phyloP scores from a whole-genome alignment of 35 echinoderm and acorn worm genomes.

The Eucidaris tribuloides region DNA sequence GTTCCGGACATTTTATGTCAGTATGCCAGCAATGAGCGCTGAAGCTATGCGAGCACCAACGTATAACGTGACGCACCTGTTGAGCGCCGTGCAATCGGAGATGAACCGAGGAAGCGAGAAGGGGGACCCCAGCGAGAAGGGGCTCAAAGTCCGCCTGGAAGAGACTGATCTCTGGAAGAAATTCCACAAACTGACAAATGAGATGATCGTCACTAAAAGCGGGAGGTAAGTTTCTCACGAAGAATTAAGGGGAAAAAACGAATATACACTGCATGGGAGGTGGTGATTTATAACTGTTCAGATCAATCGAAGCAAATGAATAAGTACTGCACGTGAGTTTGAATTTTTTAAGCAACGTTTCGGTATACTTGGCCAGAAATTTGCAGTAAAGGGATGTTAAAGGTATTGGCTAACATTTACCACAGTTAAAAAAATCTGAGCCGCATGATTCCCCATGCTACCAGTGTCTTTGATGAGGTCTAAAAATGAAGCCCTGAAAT shows the following conservation, averaged over 20 bases:
- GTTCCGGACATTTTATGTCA: background rate
- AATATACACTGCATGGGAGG: background rate
- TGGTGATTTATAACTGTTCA: background rate
- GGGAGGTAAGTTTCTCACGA: slow-evolving; percentile 64
- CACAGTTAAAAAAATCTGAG: too few relatives aligned
- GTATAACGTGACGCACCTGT: slow-evolving; percentile 57
- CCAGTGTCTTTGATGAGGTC: too few relatives aligned
- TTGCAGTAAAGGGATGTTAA: too few relatives aligned
- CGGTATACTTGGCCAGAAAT: background rate
- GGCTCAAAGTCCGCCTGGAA: slow-evolving; percentile 73
- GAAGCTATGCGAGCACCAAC: slow-evolving; percentile 41
- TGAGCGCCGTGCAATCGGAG: slow-evolving; percentile 62
- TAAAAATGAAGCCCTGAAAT: too few relatives aligned
- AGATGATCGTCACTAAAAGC: slow-evolving; percentile 98
- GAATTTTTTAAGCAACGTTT: background rate
- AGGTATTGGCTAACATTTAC: too few relatives aligned
- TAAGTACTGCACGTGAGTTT: background rate
- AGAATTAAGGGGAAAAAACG: background rate
- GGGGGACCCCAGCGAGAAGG: slow-evolving; percentile 61
- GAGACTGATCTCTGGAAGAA: slow-evolving; percentile 79
- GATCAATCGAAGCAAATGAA: background rate
- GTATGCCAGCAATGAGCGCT: slow-evolving; percentile 34
- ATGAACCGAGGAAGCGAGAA: slow-evolving; percentile 66
- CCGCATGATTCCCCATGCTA: too few relatives aligned
- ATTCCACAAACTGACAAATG: slow-evolving; percentile 91